Conservation (phyloP, 2,888 invertebrate genomes). For the Tipula vernalis region DNA sequence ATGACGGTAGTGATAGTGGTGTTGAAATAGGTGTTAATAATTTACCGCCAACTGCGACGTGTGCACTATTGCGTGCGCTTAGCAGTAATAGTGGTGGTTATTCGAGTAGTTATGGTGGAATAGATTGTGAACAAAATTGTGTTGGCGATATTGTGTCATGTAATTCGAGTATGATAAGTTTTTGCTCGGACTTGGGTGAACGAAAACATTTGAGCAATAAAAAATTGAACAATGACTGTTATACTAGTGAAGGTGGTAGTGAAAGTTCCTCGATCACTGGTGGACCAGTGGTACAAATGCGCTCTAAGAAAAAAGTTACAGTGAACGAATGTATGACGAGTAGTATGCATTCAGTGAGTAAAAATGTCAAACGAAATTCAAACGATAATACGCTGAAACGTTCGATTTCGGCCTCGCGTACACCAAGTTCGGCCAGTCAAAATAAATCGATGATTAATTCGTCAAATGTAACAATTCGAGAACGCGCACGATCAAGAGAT, state of each 20-base stretch:
- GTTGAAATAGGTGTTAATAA: constrained; percentile 47
- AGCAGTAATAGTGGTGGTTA: constrained; percentile 52
- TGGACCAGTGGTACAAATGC: constrained; percentile 22
- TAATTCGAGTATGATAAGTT: constrained; percentile 65
- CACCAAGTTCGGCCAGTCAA: constrained; percentile 40
- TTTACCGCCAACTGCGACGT: constrained; percentile 26
- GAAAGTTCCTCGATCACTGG: constrained; percentile 63
- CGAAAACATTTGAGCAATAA: constrained; percentile 28
- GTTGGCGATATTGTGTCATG: constrained; percentile 49
- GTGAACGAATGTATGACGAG: constrained; percentile 36
- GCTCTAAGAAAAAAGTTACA: constrained; percentile 44
- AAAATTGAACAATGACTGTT: constrained; percentile 26
- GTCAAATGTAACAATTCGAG: constrained; percentile 42
- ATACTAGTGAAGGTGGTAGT: constrained; percentile 58
- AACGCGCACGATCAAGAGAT: constrained; percentile 47
- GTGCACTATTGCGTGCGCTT: constrained; percentile 39
- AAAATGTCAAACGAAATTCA: neutral
- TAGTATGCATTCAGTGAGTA: neutral
- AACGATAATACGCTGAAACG: constrained; percentile 11
- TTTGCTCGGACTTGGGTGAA: constrained; percentile 47
- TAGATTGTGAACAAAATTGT: constrained; percentile 35
- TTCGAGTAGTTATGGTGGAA: constrained; percentile 48
- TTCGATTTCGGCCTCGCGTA: constrained; percentile 35
- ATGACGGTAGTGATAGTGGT: constrained; percentile 70
- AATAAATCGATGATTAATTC: constrained; percentile 39